Conservation (phyloP, 2,797 vertebrate species). For the Neomorphus geoffroyi region DNA sequence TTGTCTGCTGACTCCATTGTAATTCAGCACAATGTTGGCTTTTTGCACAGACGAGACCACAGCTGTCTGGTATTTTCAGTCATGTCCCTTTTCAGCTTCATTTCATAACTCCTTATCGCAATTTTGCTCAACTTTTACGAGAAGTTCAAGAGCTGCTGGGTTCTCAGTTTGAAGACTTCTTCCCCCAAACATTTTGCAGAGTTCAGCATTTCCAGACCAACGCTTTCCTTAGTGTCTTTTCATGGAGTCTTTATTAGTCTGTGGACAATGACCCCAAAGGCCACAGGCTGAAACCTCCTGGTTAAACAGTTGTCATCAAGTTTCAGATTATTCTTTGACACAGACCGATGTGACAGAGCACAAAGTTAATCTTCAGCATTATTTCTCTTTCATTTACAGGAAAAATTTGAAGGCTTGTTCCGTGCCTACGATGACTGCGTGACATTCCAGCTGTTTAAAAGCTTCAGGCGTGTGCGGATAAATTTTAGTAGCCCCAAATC, state of each 20-base stretch:
- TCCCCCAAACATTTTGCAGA: not conserved
- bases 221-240: not conserved
- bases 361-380: not conserved
- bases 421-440: slow-evolving; percentile 84
- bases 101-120: not conserved
- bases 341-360: not conserved
- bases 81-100: not conserved
- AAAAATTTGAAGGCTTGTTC: slow-evolving; percentile 87
- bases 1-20: not conserved
- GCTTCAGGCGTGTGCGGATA: slow-evolving; percentile 86
- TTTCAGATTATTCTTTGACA: not conserved
- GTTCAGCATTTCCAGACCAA: not conserved
- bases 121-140: not conserved
- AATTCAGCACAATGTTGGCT: not conserved
- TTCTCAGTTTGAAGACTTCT: not conserved
- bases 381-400: slow-evolving; percentile 73
- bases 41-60: not conserved
- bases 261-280: not conserved
- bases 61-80: not conserved
- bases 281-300: not conserved
- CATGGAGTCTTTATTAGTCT: not conserved
- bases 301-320: not conserved
- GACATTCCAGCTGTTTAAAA: slow-evolving; percentile 88
- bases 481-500: slow-evolving; percentile 87
- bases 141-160: not conserved